phyloP scores from a whole-genome alignment of 1,140 invertebrate genomes.

The Calephelis nemesis region DNA sequence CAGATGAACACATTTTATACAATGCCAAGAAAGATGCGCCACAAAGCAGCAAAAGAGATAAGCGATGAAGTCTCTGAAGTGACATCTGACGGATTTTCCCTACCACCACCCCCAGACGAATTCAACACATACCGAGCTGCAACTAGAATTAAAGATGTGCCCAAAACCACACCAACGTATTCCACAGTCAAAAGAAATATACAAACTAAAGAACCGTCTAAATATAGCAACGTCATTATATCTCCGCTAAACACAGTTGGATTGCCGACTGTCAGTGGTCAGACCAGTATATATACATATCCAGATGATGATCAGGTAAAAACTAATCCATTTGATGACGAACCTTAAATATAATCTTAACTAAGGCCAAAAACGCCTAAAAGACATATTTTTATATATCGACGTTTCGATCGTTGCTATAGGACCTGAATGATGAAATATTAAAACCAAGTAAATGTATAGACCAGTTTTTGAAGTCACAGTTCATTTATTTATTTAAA shows the following conservation, averaged over 20 bases:
- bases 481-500: too few species aligned
- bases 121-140: constrained; percentile 62
- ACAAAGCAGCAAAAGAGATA: constrained; percentile 60
- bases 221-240: constrained; percentile 49
- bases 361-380: background rate
- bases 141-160: constrained; percentile 59
- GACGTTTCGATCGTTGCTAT: too few species aligned
- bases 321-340: constrained; percentile 65
- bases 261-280: constrained; percentile 55
- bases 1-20: constrained; percentile 74
- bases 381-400: too few species aligned
- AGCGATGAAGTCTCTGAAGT: constrained; percentile 67
- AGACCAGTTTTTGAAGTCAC: too few species aligned
- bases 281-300: constrained; percentile 54
- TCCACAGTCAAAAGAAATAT: constrained; percentile 54
- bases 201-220: constrained; percentile 42
- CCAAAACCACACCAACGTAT: constrained; percentile 54
- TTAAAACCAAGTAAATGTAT: too few species aligned
- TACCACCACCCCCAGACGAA: constrained; percentile 71
- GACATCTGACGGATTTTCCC: constrained; percentile 67
- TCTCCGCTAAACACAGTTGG: constrained; percentile 69
- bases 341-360: background rate
- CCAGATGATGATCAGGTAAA: constrained; percentile 64
- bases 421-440: too few species aligned
- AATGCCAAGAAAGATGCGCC: constrained; percentile 66